phyloP scores from a whole-genome alignment of 2,888 invertebrate species.

The Acanthococcus lagerstroemiae region DNA sequence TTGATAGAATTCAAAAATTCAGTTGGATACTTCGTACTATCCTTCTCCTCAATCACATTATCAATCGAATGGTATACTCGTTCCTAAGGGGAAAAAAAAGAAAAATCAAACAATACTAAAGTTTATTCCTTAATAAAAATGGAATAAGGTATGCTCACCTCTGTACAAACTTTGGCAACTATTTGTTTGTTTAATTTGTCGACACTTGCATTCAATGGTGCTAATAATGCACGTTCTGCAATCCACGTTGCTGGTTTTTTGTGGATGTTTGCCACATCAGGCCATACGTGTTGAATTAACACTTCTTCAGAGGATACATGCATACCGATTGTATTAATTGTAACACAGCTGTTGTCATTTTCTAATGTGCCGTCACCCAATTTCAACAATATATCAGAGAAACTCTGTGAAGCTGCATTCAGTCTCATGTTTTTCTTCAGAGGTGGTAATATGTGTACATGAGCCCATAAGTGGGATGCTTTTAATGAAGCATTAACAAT shows the following conservation, averaged over 20 bases:
- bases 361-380: conserved; percentile 37
- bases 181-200: conserved; percentile 22
- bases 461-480: conserved; percentile 11
- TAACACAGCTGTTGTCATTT: conserved; percentile 1
- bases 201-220: conserved; percentile 19
- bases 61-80: not conserved
- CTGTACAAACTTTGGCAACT: conserved; percentile 1
- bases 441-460: conserved; percentile 33
- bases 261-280: conserved; percentile 11
- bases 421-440: conserved; percentile 38
- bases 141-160: not conserved
- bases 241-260: conserved; percentile 18
- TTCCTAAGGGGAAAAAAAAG: too few relatives aligned
- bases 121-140: not conserved
- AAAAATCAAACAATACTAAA: not conserved
- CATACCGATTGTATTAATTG: not conserved
- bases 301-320: not conserved
- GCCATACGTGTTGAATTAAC: conserved; percentile 9
- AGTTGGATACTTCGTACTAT: conserved; percentile 4
- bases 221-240: conserved; percentile 27
- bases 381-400: conserved; percentile 37
- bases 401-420: conserved; percentile 38
- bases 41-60: not conserved
- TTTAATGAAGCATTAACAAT: conserved; percentile 15
- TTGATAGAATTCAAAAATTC: conserved; percentile 31